A percentile compares a stretch with the other conserved stretches of the same genome.
phyloP scores from a whole-genome alignment of 1,140 invertebrate genomes.

The Temnothorax longispinosus region DNA sequence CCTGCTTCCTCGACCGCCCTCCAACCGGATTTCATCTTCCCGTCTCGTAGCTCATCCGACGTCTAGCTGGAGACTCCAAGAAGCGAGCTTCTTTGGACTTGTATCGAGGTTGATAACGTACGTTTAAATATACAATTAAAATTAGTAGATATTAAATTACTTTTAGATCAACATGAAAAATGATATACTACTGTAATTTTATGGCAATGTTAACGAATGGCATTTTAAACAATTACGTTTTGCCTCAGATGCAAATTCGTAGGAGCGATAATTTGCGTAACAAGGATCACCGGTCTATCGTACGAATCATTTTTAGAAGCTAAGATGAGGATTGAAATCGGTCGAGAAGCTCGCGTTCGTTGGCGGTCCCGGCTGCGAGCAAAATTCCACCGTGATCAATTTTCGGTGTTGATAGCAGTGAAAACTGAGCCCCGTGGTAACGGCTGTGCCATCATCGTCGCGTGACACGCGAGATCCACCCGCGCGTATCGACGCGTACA shows the following conservation, averaged over 20 bases:
- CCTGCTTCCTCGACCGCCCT: background rate
- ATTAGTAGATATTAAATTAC: background rate
- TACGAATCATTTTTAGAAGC: background rate
- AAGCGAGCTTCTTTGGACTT: background rate
- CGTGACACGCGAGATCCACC: constrained; percentile 9
- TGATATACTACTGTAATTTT: background rate
- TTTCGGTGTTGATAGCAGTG: constrained; percentile 41
- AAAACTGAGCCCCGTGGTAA: constrained; percentile 5
- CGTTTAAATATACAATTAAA: background rate
- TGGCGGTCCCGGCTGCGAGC: background rate
- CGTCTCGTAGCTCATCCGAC: background rate
- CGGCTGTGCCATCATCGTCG: constrained; percentile 1
- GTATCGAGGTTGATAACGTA: background rate
- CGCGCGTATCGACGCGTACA: background rate
- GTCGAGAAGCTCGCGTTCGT: background rate
- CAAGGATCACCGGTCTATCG: background rate
- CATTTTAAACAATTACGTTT: background rate
- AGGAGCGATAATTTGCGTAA: background rate
- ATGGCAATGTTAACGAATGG: background rate
- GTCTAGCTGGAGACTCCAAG: background rate
- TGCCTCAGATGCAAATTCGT: background rate
- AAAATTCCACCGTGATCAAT: constrained; percentile 37
- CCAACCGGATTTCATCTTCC: background rate
- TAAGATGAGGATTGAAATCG: background rate
- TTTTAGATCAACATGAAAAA: background rate